Evolutionary conservation across 2,113 vertebrate genomes (phyloP), one percentile per base, ranked within the genome.

Genomic region (Anarhynchus alexandrinus): DNA sequence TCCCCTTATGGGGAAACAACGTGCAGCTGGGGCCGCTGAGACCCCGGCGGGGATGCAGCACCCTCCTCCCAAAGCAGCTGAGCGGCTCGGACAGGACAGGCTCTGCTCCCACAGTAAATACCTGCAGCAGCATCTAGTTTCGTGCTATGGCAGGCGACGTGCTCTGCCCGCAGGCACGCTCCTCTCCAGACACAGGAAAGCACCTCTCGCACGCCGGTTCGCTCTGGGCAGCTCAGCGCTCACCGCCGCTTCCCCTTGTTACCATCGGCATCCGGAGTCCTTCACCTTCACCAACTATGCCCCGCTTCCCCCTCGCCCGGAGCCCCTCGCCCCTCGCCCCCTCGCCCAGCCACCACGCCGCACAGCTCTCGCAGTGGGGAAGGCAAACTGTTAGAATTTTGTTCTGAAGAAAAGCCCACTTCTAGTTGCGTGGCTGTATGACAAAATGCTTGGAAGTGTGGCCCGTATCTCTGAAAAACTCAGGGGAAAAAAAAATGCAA

Each of bases 81-180:
- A 12, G 69, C 13, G 9, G 13, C 40, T 36, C 2, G 0, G 74
- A 51, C 65, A 42, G 29, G 40, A 18, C 0, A 0, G n/a, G 65
- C 40, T 42, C n/a, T 58, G 66, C 61, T 81, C 5, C 0, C 64
- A 2, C 14, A 51, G 49, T 25, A 7, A 51, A 51, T 51, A 51
- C 49, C 49, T 10, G 12, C 49, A 51, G 49, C 49, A 21, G 73
- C n/a, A 42, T 2, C 8, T 1, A 1, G 2, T 29, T 23, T 20
- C n/a, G 49, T 6, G 4, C 57, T 4, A 0, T 8, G 40, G 23
- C 0, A 23, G 57, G 1, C 0, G 6, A 10, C 0, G 22, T 2
- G 1, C 22, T 26, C 18, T 4, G 8, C 5, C 1, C 15, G 45
- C 2, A 1, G 8, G 14, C 25, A 5, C 5, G 0, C 66, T 42